Conservation (phyloP, 2,113 vertebrate species). For the Ptyas mucosa region DNA sequence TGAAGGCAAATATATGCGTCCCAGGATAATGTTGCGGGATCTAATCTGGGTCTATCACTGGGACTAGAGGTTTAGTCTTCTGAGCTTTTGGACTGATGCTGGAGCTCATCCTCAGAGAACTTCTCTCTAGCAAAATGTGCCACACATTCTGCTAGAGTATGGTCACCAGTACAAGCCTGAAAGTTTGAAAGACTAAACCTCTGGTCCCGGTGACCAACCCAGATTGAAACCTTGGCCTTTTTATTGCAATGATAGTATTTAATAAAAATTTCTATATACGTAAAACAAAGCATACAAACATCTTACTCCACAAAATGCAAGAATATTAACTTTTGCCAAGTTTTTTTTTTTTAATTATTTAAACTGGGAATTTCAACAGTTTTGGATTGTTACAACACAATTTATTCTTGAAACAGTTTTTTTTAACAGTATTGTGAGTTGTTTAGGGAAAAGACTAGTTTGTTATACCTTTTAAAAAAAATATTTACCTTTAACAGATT, state of each 20-base stretch:
- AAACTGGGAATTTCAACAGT: neutral
- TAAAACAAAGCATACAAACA: neutral
- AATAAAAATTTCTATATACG: neutral
- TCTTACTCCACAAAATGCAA: neutral
- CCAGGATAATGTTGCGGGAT: neutral
- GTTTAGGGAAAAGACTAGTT: neutral
- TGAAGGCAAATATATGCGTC: neutral
- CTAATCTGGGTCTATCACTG: neutral
- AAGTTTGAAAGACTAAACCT: neutral
- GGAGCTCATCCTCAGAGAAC: neutral
- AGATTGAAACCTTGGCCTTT: neutral
- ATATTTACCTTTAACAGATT: neutral
- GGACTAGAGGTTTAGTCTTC: neutral
- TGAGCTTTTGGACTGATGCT: neutral
- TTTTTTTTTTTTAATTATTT: neutral
- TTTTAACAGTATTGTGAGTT: neutral
- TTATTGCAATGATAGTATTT: neutral
- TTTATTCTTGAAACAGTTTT: neutral
- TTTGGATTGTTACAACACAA: neutral
- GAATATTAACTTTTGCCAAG: neutral
- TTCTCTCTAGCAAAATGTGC: neutral
- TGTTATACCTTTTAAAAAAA: neutral
- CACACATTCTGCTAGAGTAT: no score
- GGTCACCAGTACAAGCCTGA: neutral
- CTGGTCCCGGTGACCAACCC: neutral